Evolutionary conservation across 1,140 invertebrate genomes (phyloP).

Genomic region (Camponotus vicinus): DNA sequence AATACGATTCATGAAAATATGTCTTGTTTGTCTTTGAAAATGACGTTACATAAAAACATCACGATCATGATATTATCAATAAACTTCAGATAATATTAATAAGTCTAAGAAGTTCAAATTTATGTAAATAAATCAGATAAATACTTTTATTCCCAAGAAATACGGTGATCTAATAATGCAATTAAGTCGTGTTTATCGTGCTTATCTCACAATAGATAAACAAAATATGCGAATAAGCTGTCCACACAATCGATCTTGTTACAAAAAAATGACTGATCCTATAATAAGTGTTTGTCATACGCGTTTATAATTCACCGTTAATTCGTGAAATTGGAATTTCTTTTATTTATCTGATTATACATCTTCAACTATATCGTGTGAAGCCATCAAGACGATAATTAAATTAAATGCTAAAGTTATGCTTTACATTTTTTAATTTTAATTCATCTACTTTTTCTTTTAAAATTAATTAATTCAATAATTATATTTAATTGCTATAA

Average conservation of each 20-base stretch:
- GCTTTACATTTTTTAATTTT: neutral
- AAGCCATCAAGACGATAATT: neutral
- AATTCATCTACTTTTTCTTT: constrained; percentile 1
- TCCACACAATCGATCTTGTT: neutral
- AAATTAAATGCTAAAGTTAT: neutral
- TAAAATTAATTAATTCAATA: neutral
- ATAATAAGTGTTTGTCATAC: constrained; percentile 2
- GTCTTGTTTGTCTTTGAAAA: constrained; percentile 25
- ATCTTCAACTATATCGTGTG: neutral
- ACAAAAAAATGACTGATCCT: neutral
- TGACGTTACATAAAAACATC: constrained; percentile 8
- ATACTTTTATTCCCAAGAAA: constrained; percentile 8
- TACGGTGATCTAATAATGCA: neutral
- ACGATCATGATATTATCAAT: constrained; percentile 1
- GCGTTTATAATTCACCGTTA: neutral
- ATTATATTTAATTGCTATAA: neutral
- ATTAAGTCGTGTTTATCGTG: constrained; percentile 38
- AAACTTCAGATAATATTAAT: constrained; percentile 34
- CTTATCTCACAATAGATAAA: constrained; percentile 27
- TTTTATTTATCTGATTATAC: constrained; percentile 1
- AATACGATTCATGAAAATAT: neutral
- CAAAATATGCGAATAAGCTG: neutral
- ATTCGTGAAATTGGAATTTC: neutral
- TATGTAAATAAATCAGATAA: constrained; percentile 18
- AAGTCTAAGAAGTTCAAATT: neutral